Conservation (phyloP, 2,113 vertebrate species). For the Charadrius vociferus region DNA sequence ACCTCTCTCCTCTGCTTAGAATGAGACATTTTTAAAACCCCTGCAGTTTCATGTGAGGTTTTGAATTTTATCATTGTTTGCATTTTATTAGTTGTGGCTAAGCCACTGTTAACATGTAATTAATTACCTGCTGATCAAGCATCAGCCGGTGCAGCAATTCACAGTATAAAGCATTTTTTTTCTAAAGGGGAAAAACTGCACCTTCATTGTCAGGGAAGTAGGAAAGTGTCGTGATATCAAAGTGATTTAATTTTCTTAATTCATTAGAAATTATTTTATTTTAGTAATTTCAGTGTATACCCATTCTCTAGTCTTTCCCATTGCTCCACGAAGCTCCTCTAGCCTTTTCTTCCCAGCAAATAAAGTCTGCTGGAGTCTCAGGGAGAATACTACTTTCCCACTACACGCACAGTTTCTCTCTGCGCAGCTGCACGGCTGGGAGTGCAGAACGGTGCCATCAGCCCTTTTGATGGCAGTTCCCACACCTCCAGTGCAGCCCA, state of each 20-base stretch:
- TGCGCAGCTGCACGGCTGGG: accelerated
- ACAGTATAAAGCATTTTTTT: neutral
- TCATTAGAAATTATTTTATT: neutral
- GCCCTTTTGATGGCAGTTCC: neutral
- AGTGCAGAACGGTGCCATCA: neutral
- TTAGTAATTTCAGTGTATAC: neutral
- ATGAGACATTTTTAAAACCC: neutral
- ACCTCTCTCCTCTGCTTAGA: neutral
- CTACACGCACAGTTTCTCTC: neutral
- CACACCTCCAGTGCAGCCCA: neutral
- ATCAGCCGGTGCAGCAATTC: neutral
- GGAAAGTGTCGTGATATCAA: neutral
- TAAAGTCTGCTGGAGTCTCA: neutral
- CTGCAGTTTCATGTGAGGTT: neutral
- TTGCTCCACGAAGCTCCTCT: neutral
- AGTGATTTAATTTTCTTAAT: neutral
- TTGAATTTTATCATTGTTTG: neutral
- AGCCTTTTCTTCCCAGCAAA: neutral
- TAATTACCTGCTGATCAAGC: neutral
- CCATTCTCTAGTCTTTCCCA: neutral
- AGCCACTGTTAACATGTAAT: neutral
- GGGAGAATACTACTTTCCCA: neutral
- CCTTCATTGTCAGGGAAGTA: accelerated
- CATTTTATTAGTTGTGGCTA: neutral
- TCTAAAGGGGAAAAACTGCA: neutral